Evolutionary conservation across 2,113 vertebrate genomes (phyloP).

Genomic region (Ondatra zibethicus): DNA sequence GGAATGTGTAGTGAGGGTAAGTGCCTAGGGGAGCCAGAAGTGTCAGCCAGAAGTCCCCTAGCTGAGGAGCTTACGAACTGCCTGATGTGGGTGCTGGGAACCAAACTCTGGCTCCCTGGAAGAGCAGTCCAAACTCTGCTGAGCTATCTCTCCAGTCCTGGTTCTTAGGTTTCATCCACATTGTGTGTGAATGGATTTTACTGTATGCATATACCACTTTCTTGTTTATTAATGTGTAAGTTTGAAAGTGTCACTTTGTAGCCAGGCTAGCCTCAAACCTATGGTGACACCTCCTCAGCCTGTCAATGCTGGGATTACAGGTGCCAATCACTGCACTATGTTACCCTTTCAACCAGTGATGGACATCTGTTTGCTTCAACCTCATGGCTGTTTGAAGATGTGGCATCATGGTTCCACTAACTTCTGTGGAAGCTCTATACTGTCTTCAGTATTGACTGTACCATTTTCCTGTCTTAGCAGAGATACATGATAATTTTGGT

Average conservation of each 20-base stretch:
- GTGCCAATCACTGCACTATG: too few species aligned
- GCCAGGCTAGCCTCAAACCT: background rate
- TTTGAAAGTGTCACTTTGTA: background rate
- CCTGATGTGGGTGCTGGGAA: background rate
- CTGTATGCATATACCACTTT: background rate
- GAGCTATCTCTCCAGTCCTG: background rate
- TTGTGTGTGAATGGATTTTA: background rate
- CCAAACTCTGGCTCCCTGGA: background rate
- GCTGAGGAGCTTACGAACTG: background rate
- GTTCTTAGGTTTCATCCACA: background rate
- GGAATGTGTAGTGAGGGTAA: too few species aligned
- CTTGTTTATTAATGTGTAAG: too few species aligned
- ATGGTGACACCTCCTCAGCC: background rate
- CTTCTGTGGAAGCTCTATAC: background rate
- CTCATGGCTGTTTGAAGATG: background rate
- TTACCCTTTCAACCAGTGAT: too few species aligned
- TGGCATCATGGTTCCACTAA: too few species aligned
- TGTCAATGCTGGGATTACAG: background rate
- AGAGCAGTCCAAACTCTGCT: background rate
- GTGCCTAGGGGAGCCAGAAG: too few species aligned
- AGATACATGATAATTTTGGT: background rate
- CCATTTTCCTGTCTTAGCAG: background rate
- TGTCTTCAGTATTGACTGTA: background rate
- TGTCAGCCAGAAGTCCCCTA: too few species aligned
- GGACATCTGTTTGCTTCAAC: background rate